Conservation (phyloP, 2,797 vertebrate genomes). For the Jordanella pulchra region DNA sequence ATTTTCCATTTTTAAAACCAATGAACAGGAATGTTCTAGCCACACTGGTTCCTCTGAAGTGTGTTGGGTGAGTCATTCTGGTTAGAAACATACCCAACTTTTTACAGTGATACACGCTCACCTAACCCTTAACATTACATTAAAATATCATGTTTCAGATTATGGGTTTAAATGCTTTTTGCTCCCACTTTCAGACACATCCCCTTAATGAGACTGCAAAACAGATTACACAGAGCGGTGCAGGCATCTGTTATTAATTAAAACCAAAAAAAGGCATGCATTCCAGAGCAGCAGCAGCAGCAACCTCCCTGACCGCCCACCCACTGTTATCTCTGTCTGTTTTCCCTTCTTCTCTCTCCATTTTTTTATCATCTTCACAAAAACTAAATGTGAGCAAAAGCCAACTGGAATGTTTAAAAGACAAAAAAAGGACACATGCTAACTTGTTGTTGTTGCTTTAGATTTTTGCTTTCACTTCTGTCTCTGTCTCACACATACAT, state of each 20-base stretch:
- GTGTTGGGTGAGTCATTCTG: background rate
- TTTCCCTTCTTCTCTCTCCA: slow-evolving; percentile 32
- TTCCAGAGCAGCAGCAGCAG: slow-evolving; percentile 67
- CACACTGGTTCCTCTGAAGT: background rate
- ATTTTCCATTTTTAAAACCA: background rate
- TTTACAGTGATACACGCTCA: background rate
- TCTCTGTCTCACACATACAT: slow-evolving; percentile 16
- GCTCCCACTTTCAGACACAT: slow-evolving; percentile 5
- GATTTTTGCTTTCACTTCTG: slow-evolving; percentile 22
- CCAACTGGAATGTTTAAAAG: slow-evolving; percentile 30
- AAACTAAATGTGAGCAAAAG: slow-evolving; percentile 22
- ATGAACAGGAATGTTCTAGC: background rate
- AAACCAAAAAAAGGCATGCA: slow-evolving; percentile 70
- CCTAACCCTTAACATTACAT: background rate
- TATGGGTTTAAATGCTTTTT: background rate
- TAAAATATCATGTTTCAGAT: slow-evolving; percentile 9
- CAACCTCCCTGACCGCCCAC: slow-evolving; percentile 35
- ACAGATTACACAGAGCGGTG: slow-evolving; percentile 30
- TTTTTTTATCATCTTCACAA: slow-evolving; percentile 35
- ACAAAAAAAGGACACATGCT: slow-evolving; percentile 4
- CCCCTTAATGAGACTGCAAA: slow-evolving; percentile 12
- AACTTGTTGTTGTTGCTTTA: slow-evolving; percentile 28
- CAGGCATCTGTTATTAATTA: slow-evolving; percentile 77
- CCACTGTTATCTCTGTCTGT: slow-evolving; percentile 53
- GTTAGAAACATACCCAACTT: background rate